Conservation (phyloP, 2,797 vertebrate genomes). For the Danionella dracula region DNA sequence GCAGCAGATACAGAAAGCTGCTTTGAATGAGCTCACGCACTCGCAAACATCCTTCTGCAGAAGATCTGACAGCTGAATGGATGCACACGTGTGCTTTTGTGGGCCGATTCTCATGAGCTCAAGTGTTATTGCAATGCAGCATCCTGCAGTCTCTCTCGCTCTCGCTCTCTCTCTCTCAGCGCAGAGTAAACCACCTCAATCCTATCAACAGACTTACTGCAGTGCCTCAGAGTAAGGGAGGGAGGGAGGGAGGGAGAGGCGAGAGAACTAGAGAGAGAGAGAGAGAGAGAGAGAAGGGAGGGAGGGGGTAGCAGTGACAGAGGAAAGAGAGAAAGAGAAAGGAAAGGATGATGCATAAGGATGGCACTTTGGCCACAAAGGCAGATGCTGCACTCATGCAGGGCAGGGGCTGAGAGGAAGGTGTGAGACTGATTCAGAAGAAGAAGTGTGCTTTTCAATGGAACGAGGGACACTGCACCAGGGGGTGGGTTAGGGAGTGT, state of each 20-base stretch:
- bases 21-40: slow-evolving; percentile 16
- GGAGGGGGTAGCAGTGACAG: slow-evolving; percentile 48
- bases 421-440: neutral
- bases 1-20: slow-evolving; percentile 29
- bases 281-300: slow-evolving; percentile 7
- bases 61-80: slow-evolving; percentile 10
- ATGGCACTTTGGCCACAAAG: slow-evolving; percentile 10
- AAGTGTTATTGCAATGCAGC: slow-evolving; percentile 39
- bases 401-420: neutral
- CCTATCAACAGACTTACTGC: slow-evolving; percentile 73
- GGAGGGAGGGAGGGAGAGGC: slow-evolving; percentile 24
- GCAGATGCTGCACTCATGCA: slow-evolving; percentile 39
- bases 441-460: neutral
- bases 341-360: slow-evolving; percentile 45
- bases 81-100: slow-evolving; percentile 30
- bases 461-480: slow-evolving; percentile 61
- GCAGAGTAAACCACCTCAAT: slow-evolving; percentile 37
- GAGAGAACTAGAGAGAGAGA: slow-evolving; percentile 7
- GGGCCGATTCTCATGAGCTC: slow-evolving; percentile 32
- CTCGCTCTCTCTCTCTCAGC: slow-evolving; percentile 37
- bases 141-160: slow-evolving; percentile 39
- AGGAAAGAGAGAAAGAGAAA: slow-evolving; percentile 47
- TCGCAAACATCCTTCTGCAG: slow-evolving; percentile 37
- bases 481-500: neutral
- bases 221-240: slow-evolving; percentile 60